phyloP scores from a whole-genome alignment of 1,140 invertebrate species.

The Drosophila virilis region DNA sequence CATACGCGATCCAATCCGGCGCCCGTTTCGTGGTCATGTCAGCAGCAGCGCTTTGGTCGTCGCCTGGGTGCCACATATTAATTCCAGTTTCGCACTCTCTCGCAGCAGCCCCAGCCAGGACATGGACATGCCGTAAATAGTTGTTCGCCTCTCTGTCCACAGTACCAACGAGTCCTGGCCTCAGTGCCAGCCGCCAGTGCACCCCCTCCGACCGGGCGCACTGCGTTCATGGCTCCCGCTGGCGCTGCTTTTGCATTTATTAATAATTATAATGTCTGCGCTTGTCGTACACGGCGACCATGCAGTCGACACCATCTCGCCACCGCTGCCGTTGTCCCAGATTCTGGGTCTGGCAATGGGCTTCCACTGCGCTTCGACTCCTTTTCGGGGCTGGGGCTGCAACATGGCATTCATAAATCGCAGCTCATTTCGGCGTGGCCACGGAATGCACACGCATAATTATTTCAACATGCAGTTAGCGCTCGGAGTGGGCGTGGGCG shows the following conservation, averaged over 20 bases:
- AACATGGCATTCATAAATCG: constrained; percentile 76
- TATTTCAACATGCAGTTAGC: constrained; percentile 75
- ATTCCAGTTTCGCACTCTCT: constrained; percentile 75
- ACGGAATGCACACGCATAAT: constrained; percentile 82
- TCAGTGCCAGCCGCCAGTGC: not conserved
- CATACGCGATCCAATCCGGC: constrained; percentile 11
- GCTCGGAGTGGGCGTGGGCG: constrained; percentile 10
- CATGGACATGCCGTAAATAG: constrained; percentile 78
- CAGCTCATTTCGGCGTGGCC: constrained; percentile 80
- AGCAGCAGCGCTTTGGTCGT: constrained; percentile 63
- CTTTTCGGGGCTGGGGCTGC: constrained; percentile 12
- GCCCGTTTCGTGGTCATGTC: constrained; percentile 52
- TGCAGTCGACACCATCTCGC: constrained; percentile 19
- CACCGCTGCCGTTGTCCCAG: constrained; percentile 13
- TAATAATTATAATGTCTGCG: constrained; percentile 82
- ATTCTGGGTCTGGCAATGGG: constrained; percentile 3
- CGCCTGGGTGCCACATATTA: constrained; percentile 77
- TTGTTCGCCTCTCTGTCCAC: constrained; percentile 46
- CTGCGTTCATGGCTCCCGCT: constrained; percentile 14
- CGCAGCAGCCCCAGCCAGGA: not conserved
- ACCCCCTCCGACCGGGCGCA: not conserved
- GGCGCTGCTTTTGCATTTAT: constrained; percentile 71
- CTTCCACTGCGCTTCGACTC: no score
- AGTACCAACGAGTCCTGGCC: not conserved
- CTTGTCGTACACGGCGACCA: constrained; percentile 52